Base-by-base conservation (phyloP, 2,888 invertebrate species). In the Allophyes oxyacanthae region DNA sequence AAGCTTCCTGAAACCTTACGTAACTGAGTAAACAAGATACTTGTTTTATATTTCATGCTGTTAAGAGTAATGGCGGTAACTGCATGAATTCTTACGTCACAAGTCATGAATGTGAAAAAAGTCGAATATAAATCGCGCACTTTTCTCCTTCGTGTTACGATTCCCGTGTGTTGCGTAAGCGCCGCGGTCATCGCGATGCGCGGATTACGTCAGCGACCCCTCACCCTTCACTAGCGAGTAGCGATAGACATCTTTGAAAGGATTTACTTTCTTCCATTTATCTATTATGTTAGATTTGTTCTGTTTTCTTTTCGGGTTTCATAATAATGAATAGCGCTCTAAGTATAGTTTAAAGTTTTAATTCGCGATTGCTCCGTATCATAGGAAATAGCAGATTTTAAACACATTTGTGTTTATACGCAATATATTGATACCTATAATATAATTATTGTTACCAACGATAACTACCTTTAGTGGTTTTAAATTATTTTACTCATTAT, bases 111-210 rank as follows among this genome's bases (percentile, higher is more conserved):
- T 64, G 55, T 49, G 49, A 46, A 57, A 64, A 72, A 70, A 70
- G 56, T 53, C 41, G 63, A 67, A 66, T 66, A 64, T 61, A 66
- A 63, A 72, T 60, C 49, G 55, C 64, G 40, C 13, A 58, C 60
- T 66, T 74, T 56, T 58, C 62, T 54, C 49, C 14, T 40, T 28
- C 25, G 38, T 53, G 49, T 58, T 61, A 52, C 48, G 34, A 43
- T 56, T 60, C 55, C 53, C 25, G 36, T 28, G 40, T 28, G 57
- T 72, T 75, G 54, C 68, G 64, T 45, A 72, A 72, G 58, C n/a
- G 55, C 2, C 28, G 20, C 28, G 64, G 55, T 63, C 72, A 75
- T 66, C 52, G 40, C 36, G 53, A 74, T 71, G 64, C 15, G 51
- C 38, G 15, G 14, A 11, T 66, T 70, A 63, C 66, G 57, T 71